phyloP scores from a whole-genome alignment of 2,888 invertebrate species.

The Ametastegia equiseti region DNA sequence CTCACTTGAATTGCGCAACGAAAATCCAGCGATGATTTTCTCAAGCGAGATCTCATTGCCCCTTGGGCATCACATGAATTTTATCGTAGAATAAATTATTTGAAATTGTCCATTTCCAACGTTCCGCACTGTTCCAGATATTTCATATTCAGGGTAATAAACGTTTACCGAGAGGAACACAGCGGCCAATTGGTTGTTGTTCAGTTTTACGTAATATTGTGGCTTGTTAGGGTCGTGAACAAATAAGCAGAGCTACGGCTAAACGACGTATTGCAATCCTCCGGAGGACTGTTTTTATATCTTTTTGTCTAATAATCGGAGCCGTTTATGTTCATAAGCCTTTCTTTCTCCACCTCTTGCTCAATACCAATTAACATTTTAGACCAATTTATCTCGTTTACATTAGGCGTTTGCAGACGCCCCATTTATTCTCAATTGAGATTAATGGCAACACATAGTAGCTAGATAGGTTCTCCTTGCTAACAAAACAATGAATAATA shows the following conservation, averaged over 20 bases:
- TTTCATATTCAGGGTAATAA: not conserved
- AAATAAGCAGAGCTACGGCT: not conserved
- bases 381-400: not conserved
- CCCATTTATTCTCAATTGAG: not conserved
- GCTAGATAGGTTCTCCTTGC: not conserved
- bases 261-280: not conserved
- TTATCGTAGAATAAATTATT: not conserved
- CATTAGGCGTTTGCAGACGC: not conserved
- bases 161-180: too few species aligned
- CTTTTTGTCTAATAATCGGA: not conserved
- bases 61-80: not conserved
- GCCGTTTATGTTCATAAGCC: not conserved
- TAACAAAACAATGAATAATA: not conserved
- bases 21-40: not conserved
- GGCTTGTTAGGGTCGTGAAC: not conserved
- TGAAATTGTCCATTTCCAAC: not conserved
- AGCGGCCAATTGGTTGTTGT: too few species aligned
- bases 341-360: not conserved
- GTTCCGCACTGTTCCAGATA: not conserved
- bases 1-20: not conserved
- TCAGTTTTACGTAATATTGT: not conserved
- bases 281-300: not conserved
- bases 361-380: slow-evolving; percentile 3
- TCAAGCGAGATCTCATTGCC: not conserved
- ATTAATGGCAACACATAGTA: not conserved